Evolutionary conservation across 2,113 vertebrate species (phyloP).

Genomic region (Neotoma lepida): DNA sequence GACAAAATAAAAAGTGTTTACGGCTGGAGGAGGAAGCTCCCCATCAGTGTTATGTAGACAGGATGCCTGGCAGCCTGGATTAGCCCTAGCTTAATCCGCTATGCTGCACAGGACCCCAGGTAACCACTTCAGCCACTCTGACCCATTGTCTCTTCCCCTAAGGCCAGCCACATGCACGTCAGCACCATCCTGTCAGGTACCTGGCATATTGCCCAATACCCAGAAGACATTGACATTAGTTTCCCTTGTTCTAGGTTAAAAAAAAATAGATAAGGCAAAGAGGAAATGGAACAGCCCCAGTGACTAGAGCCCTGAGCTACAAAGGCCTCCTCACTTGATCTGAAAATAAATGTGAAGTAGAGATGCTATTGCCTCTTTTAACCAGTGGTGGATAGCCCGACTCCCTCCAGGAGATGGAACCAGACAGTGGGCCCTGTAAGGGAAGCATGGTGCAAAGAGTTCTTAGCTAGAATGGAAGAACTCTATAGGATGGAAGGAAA

Average conservation of each 20-base stretch:
- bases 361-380: neutral
- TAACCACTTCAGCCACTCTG: slow-evolving; percentile 25
- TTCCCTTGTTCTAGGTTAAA: slow-evolving; percentile 17
- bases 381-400: neutral
- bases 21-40: neutral
- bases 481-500: neutral
- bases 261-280: neutral
- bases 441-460: neutral
- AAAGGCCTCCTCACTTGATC: neutral
- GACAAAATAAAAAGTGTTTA: neutral
- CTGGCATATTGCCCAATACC: neutral
- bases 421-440: neutral
- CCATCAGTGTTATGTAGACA: neutral
- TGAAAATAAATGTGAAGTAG: neutral
- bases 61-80: neutral
- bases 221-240: neutral
- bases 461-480: neutral
- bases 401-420: neutral
- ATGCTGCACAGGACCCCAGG: neutral
- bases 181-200: neutral
- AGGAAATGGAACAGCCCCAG: neutral
- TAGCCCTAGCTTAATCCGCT: neutral
- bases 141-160: slow-evolving; percentile 41
- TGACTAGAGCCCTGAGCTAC: neutral
- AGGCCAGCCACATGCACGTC: neutral